Evolutionary conservation across 2,797 vertebrate species (phyloP), one percentile per base, ranked within the genome.

Genomic region (Odontamblyopus lacepedii): DNA sequence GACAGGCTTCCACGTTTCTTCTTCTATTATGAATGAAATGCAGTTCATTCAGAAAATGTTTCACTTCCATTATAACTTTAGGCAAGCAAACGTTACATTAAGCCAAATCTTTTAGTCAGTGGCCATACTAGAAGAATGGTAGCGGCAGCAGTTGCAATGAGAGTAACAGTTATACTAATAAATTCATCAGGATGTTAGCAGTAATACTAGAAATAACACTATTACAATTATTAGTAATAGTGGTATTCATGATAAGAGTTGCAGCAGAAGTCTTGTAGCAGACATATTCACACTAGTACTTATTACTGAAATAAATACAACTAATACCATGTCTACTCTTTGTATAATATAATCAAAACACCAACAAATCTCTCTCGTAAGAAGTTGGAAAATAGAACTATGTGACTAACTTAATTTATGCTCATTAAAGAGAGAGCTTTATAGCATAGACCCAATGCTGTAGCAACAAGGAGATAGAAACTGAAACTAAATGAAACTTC

Each of bases 21-120:
- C 68, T 59, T 63, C 73, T 73, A 83, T 85, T 70, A 61, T 16
- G 73, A 78, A 63, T 85, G 78, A 62, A 85, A 85, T 79, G 68
- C 63, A 29, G 59, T 27, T 26, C 56, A 57, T 44, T 44, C 41
- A 44, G 12, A 13, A 23, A 57, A 57, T 4, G 13, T 15, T 59
- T 26, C 56, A 59, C 56, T 29, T 27, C 15, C 26, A 59, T 15
- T 15, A 29, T 29, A 30, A 2, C 2, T 60, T 16, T 30, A 60
- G 29, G 59, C 5, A 12, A 6, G 29, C 15, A 57, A 57, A 57
- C 26, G 26, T 60, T 12, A 30, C 59, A 32, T 2, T 13, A 26
- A 27, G 12, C 11, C 11, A 59, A 27, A 55, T 5, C 19, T 8
- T 44, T 44, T 44, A 44, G 41, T 44, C 41, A 13, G 11, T 13